Conservation (phyloP, 1,140 invertebrate species). For the Conus betulinus region DNA sequence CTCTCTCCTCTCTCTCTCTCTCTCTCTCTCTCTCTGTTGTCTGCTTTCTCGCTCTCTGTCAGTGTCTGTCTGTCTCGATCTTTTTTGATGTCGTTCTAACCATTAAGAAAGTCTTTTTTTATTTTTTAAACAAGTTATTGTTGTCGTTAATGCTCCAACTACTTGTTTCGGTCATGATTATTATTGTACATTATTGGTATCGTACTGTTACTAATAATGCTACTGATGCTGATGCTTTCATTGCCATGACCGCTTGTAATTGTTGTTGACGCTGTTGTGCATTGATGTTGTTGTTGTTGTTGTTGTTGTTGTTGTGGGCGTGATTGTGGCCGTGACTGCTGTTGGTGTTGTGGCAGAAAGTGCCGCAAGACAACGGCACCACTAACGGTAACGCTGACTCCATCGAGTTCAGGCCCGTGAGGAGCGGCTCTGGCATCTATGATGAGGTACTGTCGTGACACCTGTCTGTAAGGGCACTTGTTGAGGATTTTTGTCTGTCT, state of each 20-base stretch:
- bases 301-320: not conserved
- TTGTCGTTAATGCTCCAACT: too few species aligned
- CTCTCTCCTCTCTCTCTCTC: not conserved
- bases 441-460: not conserved
- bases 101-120: too few species aligned
- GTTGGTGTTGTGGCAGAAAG: slow-evolving; percentile 8
- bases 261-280: not conserved
- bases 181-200: too few species aligned
- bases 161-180: too few species aligned
- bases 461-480: too few species aligned
- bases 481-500: too few species aligned
- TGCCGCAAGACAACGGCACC: not conserved
- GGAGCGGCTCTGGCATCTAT: not conserved
- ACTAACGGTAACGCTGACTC: slow-evolving; percentile 22
- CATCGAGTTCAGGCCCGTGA: slow-evolving; percentile 30
- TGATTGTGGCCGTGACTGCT: not conserved
- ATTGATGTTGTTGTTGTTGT: not conserved
- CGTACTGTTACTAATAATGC: not conserved
- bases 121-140: too few species aligned
- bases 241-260: not conserved
- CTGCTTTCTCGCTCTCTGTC: too few species aligned
- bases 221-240: not conserved
- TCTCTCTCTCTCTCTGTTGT: not conserved
- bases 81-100: too few species aligned
- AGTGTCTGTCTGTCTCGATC: too few species aligned